Evolutionary conservation across 2,797 vertebrate genomes (phyloP), one percentile per base, ranked within the genome.

Genomic region (Serranus cabrilla): DNA sequence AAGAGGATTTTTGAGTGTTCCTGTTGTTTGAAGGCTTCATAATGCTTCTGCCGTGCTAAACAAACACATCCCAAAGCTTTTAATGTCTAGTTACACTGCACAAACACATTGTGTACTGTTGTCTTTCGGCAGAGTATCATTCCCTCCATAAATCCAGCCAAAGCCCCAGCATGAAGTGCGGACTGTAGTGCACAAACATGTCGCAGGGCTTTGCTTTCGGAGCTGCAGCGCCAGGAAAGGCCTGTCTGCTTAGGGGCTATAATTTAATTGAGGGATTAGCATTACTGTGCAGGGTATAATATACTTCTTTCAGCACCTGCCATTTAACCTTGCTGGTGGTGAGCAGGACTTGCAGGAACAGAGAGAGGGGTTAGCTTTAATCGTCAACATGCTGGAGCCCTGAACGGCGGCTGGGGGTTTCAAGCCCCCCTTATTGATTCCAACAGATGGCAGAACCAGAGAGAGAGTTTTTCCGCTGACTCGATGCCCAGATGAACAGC

Each of bases 261-360:
- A 85, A 93, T 92, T 94, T 91, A 94, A 94, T 92, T 93, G 93
- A 92, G 85, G 93, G 93, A 95, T 94, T 94, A 95, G 85, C 89
- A 88, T 91, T 91, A 86, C 85, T 82, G 90, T 88, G 87, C 87
- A 89, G 92, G 86, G 87, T 92, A 86, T 91, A 91, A 90, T 91
- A 84, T 81, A 86, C 76, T 86, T 92, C 92, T 93, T 91, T 89
- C 87, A 91, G 87, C 92, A 90, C 87, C 92, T 93, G 92, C 92
- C 92, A 91, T 92, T 94, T 94, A 94, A 95, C 93, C 94, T 94
- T 89, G 91, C 82, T 88, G 88, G 74, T 90, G 87, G 74, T 90
- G 86, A 88, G 78, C 89, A 79, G 89, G 87, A 91, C 89, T 86
- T 90, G 72, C 80, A 82, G 80, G 84, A 89, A 87, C 88, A 78